phyloP scores from a whole-genome alignment of 2,113 vertebrate species.

The Euleptes europaea region DNA sequence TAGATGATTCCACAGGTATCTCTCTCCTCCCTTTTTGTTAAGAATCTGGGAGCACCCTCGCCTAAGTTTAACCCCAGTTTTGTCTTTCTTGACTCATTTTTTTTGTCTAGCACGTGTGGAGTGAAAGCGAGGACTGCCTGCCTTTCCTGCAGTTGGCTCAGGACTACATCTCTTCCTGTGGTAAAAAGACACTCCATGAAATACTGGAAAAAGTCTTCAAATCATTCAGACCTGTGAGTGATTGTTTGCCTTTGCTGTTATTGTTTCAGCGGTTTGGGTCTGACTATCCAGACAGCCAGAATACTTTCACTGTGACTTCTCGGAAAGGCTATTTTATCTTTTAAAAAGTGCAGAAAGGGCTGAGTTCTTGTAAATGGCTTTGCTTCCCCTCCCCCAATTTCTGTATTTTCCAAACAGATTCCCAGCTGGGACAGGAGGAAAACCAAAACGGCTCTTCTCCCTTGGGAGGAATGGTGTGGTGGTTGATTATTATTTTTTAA shows the following conservation, averaged over 20 bases:
- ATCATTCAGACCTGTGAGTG: constrained; percentile 95
- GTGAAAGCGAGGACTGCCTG: constrained; percentile 97
- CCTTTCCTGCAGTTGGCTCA: constrained; percentile 96
- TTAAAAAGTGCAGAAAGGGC: background rate
- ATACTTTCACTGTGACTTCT: background rate
- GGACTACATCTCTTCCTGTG: constrained; percentile 98
- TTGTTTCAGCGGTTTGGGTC: background rate
- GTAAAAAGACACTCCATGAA: constrained; percentile 97
- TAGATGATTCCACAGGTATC: background rate
- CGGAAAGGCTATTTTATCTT: background rate
- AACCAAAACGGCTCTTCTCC: background rate
- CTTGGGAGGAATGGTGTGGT: fast-evolving
- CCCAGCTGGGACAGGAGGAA: background rate
- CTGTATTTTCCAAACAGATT: background rate
- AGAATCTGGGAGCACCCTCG: background rate
- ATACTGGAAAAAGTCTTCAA: constrained; percentile 98
- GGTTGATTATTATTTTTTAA: background rate
- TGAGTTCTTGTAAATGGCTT: constrained; percentile 24
- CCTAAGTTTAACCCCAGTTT: constrained; percentile 5
- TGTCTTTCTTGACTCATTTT: constrained; percentile 35
- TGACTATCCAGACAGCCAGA: background rate
- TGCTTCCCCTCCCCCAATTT: background rate
- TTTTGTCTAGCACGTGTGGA: constrained; percentile 92
- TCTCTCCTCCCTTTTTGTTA: background rate
- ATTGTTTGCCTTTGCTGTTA: constrained; percentile 3